These are phyloP conservation scores for Plectus sambesii DNA, from an alignment of 1,140 invertebrate genomes.

Conservation along the genomic window DNA sequence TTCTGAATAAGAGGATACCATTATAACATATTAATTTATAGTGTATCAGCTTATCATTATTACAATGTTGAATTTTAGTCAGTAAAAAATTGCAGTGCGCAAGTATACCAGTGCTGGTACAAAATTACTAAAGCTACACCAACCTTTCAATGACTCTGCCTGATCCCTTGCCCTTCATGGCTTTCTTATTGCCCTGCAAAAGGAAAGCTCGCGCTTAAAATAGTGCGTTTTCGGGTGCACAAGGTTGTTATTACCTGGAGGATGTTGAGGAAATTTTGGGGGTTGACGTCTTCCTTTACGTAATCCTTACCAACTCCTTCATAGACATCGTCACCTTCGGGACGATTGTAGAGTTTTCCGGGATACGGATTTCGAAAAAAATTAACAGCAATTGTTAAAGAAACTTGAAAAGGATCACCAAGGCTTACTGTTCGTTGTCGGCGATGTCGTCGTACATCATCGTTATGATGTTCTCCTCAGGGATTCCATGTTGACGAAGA, in stretches of 20 bases:
- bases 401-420: slow-evolving; percentile 2
- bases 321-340: slow-evolving; percentile 55
- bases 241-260: too few relatives aligned
- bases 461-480: slow-evolving; percentile 45
- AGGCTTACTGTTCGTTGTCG: slow-evolving; percentile 42
- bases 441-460: slow-evolving; percentile 50
- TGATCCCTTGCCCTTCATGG: slow-evolving; percentile 49
- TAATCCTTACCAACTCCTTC: slow-evolving; percentile 55
- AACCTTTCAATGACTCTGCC: slow-evolving; percentile 54
- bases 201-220: too few relatives aligned
- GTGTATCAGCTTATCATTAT: too few relatives aligned
- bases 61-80: too few relatives aligned
- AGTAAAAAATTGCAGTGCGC: slow-evolving; percentile 6
- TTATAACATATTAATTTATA: slow-evolving; percentile 6
- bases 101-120: background rate
- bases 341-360: slow-evolving; percentile 55
- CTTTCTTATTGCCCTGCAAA: slow-evolving; percentile 51
- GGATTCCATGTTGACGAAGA: slow-evolving; percentile 45
- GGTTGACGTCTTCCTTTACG: slow-evolving; percentile 52
- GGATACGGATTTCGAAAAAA: slow-evolving; percentile 53
- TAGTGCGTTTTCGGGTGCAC: too few relatives aligned
- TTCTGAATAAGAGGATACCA: too few relatives aligned
- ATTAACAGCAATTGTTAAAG: too few relatives aligned
- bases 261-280: slow-evolving; percentile 54
- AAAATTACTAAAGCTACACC: slow-evolving; percentile 6